A percentile compares a stretch with the other conserved stretches of the same genome.
phyloP scores from a whole-genome alignment of 2,113 vertebrate species.

The Burhinus bistriatus region DNA sequence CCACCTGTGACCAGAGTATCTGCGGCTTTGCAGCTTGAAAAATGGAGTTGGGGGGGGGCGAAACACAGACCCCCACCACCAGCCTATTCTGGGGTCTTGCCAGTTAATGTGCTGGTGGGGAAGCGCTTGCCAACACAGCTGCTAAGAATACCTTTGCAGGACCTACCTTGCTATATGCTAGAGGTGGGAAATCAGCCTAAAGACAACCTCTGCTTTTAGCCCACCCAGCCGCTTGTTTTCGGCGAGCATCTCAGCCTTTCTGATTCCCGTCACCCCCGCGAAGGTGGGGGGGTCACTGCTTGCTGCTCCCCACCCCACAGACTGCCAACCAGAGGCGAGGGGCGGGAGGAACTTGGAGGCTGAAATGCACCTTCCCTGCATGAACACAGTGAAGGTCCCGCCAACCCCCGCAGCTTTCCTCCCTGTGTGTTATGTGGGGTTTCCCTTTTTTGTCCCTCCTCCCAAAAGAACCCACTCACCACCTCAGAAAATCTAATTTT shows the following conservation, averaged over 20 bases:
- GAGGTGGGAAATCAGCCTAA: neutral
- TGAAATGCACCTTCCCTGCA: neutral
- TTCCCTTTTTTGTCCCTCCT: neutral
- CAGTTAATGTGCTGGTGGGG: neutral
- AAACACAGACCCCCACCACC: neutral
- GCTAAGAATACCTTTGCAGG: neutral
- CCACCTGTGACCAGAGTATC: neutral
- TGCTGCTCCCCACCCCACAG: neutral
- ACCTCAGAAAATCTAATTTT: neutral
- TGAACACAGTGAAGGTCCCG: rapidly evolving
- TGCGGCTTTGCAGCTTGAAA: neutral
- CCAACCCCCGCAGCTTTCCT: neutral
- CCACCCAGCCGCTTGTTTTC: neutral
- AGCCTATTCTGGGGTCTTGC: neutral
- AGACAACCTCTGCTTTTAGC: neutral
- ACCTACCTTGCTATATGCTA: neutral
- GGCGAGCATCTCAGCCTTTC: neutral
- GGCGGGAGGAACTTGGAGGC: neutral
- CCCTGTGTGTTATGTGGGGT: neutral
- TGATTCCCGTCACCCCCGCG: neutral
- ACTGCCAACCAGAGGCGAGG: neutral
- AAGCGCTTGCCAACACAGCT: neutral
- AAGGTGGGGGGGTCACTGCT: neutral
- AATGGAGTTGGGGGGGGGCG: rapidly evolving
- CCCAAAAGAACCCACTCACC: neutral